Evolutionary conservation across 1,140 invertebrate genomes (phyloP).

Genomic region (Hormaphis cornu): DNA sequence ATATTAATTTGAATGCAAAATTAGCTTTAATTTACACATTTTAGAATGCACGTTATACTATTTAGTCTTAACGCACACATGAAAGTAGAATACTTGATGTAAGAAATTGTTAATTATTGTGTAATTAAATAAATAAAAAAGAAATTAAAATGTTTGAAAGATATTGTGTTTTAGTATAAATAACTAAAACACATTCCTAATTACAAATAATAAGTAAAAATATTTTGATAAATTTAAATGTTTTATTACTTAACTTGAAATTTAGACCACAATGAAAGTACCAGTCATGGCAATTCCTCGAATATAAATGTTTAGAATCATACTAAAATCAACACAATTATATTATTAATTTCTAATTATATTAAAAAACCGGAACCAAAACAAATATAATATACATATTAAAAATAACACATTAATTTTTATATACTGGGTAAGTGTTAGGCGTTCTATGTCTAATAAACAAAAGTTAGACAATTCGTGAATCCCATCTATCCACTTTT

Average conservation of each 20-base stretch:
- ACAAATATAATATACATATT: not conserved
- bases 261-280: not conserved
- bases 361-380: slow-evolving; percentile 21
- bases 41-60: not conserved
- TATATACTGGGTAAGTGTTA: not conserved
- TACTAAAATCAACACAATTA: not conserved
- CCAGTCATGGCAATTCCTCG: not conserved
- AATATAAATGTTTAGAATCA: not conserved
- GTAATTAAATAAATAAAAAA: too few species aligned
- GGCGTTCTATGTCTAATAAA: slow-evolving; percentile 17
- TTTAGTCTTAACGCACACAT: not conserved
- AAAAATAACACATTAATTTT: not conserved
- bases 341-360: not conserved
- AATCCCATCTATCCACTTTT: not conserved
- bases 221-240: not conserved
- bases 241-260: not conserved
- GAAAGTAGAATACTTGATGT: too few species aligned
- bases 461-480: not conserved
- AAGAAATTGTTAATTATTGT: too few species aligned
- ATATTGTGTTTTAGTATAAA: too few species aligned
- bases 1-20: not conserved
- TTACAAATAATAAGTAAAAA: not conserved
- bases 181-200: too few species aligned
- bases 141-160: too few species aligned
- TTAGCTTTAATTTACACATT: not conserved